Conservation (phyloP, 2,888 invertebrate genomes). For the Drosophila meridiana region DNA sequence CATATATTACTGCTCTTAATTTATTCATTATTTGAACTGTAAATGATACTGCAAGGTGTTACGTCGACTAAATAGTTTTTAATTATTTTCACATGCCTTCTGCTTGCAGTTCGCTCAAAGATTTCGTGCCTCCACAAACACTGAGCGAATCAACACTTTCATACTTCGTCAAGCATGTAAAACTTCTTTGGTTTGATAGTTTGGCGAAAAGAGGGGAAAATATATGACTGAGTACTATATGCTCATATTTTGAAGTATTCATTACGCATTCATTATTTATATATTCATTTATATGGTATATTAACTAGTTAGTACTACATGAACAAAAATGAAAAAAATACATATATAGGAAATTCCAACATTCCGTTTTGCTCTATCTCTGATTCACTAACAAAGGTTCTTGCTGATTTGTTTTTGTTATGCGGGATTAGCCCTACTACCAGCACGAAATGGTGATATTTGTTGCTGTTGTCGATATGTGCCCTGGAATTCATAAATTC, state of each 20-base stretch:
- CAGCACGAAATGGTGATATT: slow-evolving; percentile 4
- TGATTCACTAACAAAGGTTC: not conserved
- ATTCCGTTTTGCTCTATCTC: too few species aligned
- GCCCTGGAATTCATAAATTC: slow-evolving; percentile 62
- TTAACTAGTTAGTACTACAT: not conserved
- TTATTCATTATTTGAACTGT: not conserved
- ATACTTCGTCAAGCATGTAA: slow-evolving; percentile 70
- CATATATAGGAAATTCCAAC: not conserved
- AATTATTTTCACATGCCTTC: not conserved
- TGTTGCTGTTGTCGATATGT: not conserved
- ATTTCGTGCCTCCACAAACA: slow-evolving; percentile 22
- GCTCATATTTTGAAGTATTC: not conserved
- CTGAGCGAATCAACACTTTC: slow-evolving; percentile 52
- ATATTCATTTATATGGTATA: not conserved
- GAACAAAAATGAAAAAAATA: not conserved
- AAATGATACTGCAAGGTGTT: not conserved
- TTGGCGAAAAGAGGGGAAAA: slow-evolving; percentile 3
- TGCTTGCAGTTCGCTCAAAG: slow-evolving; percentile 24
- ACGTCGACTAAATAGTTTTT: not conserved
- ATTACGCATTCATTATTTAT: not conserved
- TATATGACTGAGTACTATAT: not conserved
- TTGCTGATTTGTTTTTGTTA: not conserved
- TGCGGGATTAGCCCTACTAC: slow-evolving; percentile 25
- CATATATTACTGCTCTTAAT: not conserved
- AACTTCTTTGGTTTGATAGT: slow-evolving; percentile 11